Conservation (phyloP, 2,113 vertebrate genomes). For the Alligator mississippiensis region DNA sequence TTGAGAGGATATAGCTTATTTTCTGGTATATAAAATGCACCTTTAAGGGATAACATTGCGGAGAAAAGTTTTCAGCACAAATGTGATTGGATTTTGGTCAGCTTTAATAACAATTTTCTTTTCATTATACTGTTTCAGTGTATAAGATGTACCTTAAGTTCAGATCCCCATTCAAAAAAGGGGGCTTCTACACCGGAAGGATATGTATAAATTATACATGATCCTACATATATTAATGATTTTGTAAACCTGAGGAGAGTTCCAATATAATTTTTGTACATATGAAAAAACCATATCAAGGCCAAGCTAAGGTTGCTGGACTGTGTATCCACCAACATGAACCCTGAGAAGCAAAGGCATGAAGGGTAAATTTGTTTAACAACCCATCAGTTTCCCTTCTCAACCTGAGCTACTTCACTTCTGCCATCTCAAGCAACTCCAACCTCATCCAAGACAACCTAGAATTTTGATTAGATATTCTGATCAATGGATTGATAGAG, state of each 20-base stretch:
- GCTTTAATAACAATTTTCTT: too few species aligned
- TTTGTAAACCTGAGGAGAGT: background rate
- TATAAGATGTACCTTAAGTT: too few species aligned
- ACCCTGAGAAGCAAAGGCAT: background rate
- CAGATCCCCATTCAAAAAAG: too few species aligned
- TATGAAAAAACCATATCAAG: background rate
- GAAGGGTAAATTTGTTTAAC: background rate
- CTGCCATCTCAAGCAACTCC: background rate
- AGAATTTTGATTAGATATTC: background rate
- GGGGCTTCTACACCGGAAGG: too few species aligned
- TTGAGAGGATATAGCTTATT: background rate
- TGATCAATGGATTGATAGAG: background rate
- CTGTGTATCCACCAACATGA: background rate
- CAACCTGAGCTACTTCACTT: background rate
- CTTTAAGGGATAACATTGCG: too few species aligned
- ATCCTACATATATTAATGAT: background rate
- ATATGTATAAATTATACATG: background rate
- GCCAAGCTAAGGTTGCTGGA: background rate
- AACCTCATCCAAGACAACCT: background rate
- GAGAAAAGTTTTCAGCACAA: too few species aligned
- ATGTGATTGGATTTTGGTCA: too few species aligned
- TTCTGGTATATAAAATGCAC: too few species aligned
- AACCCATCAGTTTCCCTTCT: background rate
- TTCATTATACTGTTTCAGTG: too few species aligned
- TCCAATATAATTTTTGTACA: background rate